Conservation (phyloP, 2,797 vertebrate species). For the Rhabdophis nuchalis region DNA sequence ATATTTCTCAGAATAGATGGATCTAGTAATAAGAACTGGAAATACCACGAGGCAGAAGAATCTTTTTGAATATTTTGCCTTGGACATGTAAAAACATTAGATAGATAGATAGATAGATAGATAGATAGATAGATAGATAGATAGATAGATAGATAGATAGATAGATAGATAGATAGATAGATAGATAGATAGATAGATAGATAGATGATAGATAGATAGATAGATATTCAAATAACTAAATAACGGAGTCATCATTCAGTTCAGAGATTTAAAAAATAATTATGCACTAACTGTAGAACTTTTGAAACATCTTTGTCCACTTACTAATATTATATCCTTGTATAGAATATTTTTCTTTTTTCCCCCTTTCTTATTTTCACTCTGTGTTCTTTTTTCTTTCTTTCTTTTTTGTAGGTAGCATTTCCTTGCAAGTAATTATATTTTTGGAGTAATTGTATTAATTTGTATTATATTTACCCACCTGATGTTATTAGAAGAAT, state of each 20-base stretch:
- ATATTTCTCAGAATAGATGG: background rate
- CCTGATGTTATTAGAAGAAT: constrained; percentile 12
- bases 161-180: no score
- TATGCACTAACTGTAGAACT: background rate
- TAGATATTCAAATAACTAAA: background rate
- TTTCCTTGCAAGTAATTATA: constrained; percentile 33
- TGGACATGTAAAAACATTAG: background rate
- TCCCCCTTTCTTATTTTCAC: background rate
- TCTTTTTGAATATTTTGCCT: background rate
- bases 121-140: no score
- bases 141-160: no score
- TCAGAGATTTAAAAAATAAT: background rate
- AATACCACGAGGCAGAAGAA: background rate
- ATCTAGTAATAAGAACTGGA: background rate
- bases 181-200: no score
- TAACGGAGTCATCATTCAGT: background rate
- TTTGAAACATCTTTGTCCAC: background rate
- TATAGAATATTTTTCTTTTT: background rate
- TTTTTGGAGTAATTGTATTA: background rate
- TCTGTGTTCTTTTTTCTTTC: background rate
- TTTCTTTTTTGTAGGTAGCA: background rate
- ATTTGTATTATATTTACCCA: background rate
- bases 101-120: no score
- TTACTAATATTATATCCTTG: background rate
- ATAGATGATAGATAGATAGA: no score